Evolutionary conservation across 2,797 vertebrate genomes (phyloP).

Genomic region (Silurus aristotelis): DNA sequence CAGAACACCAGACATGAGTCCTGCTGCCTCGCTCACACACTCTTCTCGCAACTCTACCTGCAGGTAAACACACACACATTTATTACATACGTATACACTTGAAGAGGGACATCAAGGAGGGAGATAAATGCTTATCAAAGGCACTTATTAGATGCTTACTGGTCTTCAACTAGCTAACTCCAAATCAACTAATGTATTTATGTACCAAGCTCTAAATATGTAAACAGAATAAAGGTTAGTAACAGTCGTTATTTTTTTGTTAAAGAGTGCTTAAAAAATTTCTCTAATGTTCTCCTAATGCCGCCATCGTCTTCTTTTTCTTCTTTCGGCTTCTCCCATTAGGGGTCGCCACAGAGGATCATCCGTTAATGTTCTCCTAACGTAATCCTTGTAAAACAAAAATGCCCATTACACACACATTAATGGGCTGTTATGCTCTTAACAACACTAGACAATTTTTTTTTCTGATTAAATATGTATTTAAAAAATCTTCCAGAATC

Average conservation of each 20-base stretch:
- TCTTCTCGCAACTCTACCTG: slow-evolving; percentile 54
- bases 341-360: no score
- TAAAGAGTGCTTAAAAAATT: neutral
- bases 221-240: neutral
- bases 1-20: slow-evolving; percentile 77
- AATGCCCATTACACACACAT: no score
- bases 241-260: neutral
- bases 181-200: neutral
- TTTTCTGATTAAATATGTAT: no score
- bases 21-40: slow-evolving; percentile 67
- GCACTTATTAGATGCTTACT: neutral
- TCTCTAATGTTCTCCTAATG: neutral
- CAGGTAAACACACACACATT: slow-evolving; percentile 43
- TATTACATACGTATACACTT: no score
- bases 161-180: neutral
- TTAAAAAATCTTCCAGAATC: no score
- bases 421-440: no score
- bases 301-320: no score
- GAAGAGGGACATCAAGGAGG: neutral
- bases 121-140: neutral
- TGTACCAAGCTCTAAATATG: neutral
- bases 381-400: no score
- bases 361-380: no score
- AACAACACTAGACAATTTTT: no score
- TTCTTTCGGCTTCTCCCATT: no score